A percentile compares a stretch with the other conserved stretches of the same genome.
Evolutionary conservation across 2,888 invertebrate species (phyloP).

Genomic region (Dendrolimus houi): DNA sequence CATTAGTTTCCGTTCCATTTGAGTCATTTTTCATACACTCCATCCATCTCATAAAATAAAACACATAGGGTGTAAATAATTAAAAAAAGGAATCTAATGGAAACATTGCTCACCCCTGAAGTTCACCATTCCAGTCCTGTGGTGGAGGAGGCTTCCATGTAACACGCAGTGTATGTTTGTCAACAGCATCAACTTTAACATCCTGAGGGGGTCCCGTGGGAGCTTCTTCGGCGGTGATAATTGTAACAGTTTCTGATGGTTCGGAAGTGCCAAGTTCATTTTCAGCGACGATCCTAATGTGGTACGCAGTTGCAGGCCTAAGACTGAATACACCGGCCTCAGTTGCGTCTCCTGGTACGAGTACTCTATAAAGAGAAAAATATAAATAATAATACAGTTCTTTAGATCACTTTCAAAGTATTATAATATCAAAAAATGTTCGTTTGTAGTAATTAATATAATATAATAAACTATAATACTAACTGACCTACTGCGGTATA

Average conservation of each 20-base stretch:
- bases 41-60: too few relatives aligned
- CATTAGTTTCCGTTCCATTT: too few relatives aligned
- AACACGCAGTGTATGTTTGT: constrained; percentile 90
- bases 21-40: too few relatives aligned
- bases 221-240: constrained; percentile 96
- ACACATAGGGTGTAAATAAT: too few relatives aligned
- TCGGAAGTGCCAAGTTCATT: constrained; percentile 96
- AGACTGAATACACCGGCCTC: constrained; percentile 93
- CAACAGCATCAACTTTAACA: constrained; percentile 90
- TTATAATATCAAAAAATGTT: too few relatives aligned
- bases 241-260: constrained; percentile 94
- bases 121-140: constrained; percentile 95
- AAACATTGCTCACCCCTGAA: constrained; percentile 62
- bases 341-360: constrained; percentile 92
- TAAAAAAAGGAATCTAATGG: too few relatives aligned
- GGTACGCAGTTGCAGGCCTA: constrained; percentile 93
- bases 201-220: constrained; percentile 90
- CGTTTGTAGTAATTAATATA: too few relatives aligned
- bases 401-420: too few relatives aligned
- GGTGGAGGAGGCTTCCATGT: constrained; percentile 94
- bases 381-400: too few relatives aligned
- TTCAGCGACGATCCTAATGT: constrained; percentile 93
- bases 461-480: too few relatives aligned
- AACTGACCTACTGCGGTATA: too few relatives aligned
- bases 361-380: constrained; percentile 68